Percentiles rank a stretch among this genome's conserved stretches.
Evolutionary conservation across 1,140 invertebrate genomes (phyloP).

Genomic region (Drosophila leontia): DNA sequence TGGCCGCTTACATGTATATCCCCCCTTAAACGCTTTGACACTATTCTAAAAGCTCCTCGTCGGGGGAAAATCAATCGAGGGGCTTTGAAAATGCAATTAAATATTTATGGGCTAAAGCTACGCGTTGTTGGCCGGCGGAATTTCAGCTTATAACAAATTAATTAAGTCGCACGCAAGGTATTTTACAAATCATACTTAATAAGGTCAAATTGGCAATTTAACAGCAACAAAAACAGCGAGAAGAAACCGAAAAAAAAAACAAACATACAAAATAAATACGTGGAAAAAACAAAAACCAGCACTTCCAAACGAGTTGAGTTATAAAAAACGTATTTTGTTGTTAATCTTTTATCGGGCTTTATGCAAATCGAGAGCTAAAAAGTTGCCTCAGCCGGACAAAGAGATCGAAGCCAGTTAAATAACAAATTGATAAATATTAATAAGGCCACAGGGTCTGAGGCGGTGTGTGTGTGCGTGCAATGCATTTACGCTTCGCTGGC

Average conservation of each 20-base stretch:
- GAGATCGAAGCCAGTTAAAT: constrained; percentile 75
- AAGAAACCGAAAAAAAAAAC: constrained; percentile 4
- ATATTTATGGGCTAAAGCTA: constrained; percentile 54
- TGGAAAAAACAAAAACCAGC: constrained; percentile 24
- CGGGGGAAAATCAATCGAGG: constrained; percentile 10
- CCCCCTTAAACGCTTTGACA: constrained; percentile 56
- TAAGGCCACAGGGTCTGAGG: constrained; percentile 52
- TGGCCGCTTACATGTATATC: no score
- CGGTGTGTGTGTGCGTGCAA: constrained; percentile 33
- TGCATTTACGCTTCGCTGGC: constrained; percentile 44
- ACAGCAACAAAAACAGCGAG: constrained; percentile 14
- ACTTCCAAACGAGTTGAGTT: constrained; percentile 31
- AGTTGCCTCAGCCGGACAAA: constrained; percentile 55
- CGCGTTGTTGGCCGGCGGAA: constrained; percentile 24
- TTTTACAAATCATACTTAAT: constrained; percentile 60
- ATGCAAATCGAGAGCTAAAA: constrained; percentile 44
- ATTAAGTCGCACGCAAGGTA: constrained; percentile 60
- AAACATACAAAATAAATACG: constrained; percentile 11
- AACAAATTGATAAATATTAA: constrained; percentile 80
- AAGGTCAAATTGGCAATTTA: constrained; percentile 70
- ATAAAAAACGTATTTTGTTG: constrained; percentile 42
- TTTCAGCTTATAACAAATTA: constrained; percentile 60
- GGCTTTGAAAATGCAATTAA: constrained; percentile 35
- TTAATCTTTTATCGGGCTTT: constrained; percentile 34
- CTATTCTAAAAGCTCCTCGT: constrained; percentile 38